Conservation (phyloP, 2,797 vertebrate genomes). For the Meriones psammophilus region DNA sequence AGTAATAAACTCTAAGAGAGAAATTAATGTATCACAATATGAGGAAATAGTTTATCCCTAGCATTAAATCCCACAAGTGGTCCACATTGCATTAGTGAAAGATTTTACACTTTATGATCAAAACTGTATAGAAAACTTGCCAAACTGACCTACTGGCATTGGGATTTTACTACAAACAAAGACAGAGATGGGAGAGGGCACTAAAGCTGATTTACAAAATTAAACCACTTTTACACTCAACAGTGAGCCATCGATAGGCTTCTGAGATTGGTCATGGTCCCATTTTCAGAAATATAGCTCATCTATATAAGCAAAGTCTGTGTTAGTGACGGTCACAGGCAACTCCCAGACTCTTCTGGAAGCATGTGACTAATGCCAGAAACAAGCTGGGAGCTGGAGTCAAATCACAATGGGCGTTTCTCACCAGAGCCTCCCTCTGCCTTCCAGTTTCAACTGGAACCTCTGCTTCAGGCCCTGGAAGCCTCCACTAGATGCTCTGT, state of each 20-base stretch:
- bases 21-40: not conserved
- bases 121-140: conserved; percentile 14
- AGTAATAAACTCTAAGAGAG: not conserved
- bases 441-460: not conserved
- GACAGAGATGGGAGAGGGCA: not conserved
- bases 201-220: not conserved
- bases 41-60: conserved; percentile 36
- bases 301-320: not conserved
- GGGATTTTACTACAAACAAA: not conserved
- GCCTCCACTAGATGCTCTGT: not conserved
- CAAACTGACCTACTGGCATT: not conserved
- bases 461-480: not conserved
- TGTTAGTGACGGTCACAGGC: not conserved
- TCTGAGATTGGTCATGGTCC: not conserved
- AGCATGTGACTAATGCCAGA: not conserved
- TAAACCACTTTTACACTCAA: not conserved
- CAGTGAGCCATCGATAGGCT: not conserved
- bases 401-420: not conserved
- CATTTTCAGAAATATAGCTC: not conserved
- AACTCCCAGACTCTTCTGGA: not conserved
- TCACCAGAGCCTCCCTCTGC: not conserved
- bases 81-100: not conserved
- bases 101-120: not conserved
- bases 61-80: not conserved
- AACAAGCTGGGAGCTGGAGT: not conserved